A percentile compares a stretch with the other conserved stretches of the same genome.
Conservation (phyloP, 2,797 vertebrate genomes). For the Falco novaeseelandiae region DNA sequence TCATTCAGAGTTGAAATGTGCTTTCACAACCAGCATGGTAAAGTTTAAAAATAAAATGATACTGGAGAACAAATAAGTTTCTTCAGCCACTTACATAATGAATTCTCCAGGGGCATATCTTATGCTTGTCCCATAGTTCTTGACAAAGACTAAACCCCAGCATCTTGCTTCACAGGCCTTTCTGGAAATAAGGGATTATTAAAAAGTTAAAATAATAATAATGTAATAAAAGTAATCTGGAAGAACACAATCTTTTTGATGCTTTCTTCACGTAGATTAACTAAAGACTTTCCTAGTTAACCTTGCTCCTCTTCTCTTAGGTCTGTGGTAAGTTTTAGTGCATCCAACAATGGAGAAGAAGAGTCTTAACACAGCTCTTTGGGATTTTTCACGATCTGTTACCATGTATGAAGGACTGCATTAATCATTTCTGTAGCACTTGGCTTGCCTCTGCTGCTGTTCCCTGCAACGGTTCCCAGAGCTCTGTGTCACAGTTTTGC, state of each 20-base stretch:
- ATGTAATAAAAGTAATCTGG: neutral
- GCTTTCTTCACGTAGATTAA: neutral
- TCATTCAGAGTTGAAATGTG: neutral
- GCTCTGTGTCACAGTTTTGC: neutral
- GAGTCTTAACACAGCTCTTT: neutral
- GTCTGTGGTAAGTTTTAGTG: neutral
- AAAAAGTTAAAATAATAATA: neutral
- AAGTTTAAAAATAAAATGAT: neutral
- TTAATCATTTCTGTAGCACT: neutral
- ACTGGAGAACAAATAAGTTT: neutral
- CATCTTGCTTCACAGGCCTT: neutral
- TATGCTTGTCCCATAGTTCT: neutral
- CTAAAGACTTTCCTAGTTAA: neutral
- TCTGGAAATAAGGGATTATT: neutral
- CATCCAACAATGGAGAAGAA: accelerated
- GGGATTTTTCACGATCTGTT: neutral
- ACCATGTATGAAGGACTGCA: neutral
- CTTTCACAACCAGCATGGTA: neutral
- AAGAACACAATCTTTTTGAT: neutral
- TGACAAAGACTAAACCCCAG: neutral
- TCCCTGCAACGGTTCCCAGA: neutral
- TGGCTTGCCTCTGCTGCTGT: neutral
- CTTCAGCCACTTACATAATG: neutral
- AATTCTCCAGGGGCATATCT: neutral
- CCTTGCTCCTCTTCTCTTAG: neutral